phyloP scores from a whole-genome alignment of 2,797 vertebrate species.

The Smutsia gigantea region DNA sequence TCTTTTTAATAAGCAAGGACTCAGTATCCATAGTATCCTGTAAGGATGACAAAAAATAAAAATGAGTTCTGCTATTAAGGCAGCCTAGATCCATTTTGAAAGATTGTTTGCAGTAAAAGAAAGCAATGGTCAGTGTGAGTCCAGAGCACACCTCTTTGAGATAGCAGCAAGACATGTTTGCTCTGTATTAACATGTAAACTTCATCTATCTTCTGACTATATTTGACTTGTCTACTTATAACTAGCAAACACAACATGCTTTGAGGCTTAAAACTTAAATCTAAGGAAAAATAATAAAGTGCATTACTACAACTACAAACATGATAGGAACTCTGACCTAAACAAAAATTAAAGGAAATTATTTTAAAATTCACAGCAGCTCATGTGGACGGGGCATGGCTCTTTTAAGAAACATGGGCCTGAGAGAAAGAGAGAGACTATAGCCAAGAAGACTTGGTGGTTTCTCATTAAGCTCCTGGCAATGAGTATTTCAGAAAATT shows the following conservation, averaged over 20 bases:
- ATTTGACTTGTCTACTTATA: constrained; percentile 31
- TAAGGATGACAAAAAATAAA: constrained; percentile 57
- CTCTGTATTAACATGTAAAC: neutral
- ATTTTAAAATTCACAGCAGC: constrained; percentile 7
- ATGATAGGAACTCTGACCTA: constrained; percentile 32
- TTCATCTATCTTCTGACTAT: neutral
- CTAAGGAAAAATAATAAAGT: constrained; percentile 53
- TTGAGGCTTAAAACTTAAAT: constrained; percentile 20
- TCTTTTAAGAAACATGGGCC: constrained; percentile 35
- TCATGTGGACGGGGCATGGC: neutral
- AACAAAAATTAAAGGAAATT: constrained; percentile 43
- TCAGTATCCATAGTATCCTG: neutral
- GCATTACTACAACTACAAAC: constrained; percentile 6
- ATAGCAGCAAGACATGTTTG: neutral
- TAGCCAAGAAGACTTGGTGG: constrained; percentile 62
- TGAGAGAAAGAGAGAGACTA: neutral
- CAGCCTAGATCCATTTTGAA: neutral
- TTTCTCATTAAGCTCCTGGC: constrained; percentile 76
- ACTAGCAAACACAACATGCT: constrained; percentile 13
- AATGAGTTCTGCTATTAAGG: constrained; percentile 14
- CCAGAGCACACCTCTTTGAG: neutral
- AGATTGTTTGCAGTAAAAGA: neutral
- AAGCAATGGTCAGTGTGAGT: neutral
- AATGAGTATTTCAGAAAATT: constrained; percentile 73
- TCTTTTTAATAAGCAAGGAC: neutral